Percentiles rank a stretch among this genome's conserved stretches.
Conservation (phyloP, 2,113 vertebrate species). For the Falcunculus frontatus region DNA sequence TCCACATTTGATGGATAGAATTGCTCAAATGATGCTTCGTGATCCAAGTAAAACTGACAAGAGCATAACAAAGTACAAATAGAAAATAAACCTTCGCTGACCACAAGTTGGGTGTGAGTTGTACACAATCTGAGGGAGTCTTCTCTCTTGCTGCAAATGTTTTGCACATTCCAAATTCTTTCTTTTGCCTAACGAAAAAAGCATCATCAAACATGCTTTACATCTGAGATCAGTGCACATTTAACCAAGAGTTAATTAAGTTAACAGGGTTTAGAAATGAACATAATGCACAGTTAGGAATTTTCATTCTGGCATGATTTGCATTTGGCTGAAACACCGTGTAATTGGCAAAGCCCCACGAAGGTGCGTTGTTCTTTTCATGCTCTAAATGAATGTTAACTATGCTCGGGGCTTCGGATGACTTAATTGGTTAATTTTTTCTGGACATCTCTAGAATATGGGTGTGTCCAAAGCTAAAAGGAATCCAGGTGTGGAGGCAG, state of each 20-base stretch:
- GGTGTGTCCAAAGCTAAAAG: background rate
- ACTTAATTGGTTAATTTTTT: background rate
- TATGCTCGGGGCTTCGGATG: background rate
- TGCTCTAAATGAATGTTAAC: background rate
- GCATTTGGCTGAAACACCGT: background rate
- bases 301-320: slow-evolving; percentile 22
- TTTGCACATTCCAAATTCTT: background rate
- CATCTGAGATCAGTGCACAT: slow-evolving; percentile 2
- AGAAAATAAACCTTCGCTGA: background rate
- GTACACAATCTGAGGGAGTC: background rate
- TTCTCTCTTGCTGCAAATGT: background rate
- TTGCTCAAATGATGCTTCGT: background rate
- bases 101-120: background rate
- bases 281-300: background rate
- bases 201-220: background rate
- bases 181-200: slow-evolving; percentile 7
- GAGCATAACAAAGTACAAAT: background rate
- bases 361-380: slow-evolving; percentile 34
- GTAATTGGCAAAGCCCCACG: background rate
- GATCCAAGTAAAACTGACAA: background rate
- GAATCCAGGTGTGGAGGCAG: background rate
- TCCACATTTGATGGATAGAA: background rate
- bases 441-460: background rate
- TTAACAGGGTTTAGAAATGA: slow-evolving; percentile 38
- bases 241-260: slow-evolving; percentile 37